phyloP scores from a whole-genome alignment of 2,888 invertebrate species.

The Sinodicranocentrus sp. region DNA sequence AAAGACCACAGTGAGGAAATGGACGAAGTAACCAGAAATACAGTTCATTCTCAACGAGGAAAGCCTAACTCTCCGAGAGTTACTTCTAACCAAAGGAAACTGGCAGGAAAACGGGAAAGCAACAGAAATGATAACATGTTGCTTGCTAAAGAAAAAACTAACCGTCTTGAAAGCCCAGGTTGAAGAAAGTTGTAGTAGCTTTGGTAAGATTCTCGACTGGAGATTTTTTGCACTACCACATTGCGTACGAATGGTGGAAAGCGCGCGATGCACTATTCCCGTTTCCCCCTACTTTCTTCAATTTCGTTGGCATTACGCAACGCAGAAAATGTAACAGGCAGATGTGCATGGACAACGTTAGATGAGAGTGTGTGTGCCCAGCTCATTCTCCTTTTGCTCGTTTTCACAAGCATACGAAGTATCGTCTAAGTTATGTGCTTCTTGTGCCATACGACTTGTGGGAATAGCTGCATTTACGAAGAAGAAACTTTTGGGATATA shows the following conservation, averaged over 20 bases:
- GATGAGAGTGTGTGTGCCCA: background rate
- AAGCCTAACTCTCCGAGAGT: background rate
- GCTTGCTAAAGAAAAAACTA: slow-evolving; percentile 25
- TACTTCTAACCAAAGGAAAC: background rate
- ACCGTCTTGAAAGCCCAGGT: background rate
- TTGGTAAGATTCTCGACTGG: background rate
- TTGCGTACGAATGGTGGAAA: background rate
- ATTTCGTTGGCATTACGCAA: slow-evolving; percentile 12
- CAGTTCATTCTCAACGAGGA: background rate
- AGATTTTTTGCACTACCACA: background rate
- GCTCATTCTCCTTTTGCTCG: background rate
- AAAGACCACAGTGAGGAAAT: background rate
- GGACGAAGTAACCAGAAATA: background rate
- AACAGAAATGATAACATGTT: slow-evolving; percentile 55
- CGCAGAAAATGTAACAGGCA: slow-evolving; percentile 24
- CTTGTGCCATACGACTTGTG: background rate
- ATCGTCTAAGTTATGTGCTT: background rate
- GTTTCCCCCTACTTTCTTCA: background rate
- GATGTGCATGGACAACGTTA: slow-evolving; percentile 3
- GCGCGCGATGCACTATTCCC: background rate
- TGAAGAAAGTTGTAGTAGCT: background rate
- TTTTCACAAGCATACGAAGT: background rate
- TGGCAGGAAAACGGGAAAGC: slow-evolving; percentile 19
- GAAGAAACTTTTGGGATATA: background rate
- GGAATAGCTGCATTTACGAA: no score